Percentiles rank a stretch among this genome's conserved stretches.
Conservation (phyloP, 1,140 invertebrate species). For the Zophobas atratus region DNA sequence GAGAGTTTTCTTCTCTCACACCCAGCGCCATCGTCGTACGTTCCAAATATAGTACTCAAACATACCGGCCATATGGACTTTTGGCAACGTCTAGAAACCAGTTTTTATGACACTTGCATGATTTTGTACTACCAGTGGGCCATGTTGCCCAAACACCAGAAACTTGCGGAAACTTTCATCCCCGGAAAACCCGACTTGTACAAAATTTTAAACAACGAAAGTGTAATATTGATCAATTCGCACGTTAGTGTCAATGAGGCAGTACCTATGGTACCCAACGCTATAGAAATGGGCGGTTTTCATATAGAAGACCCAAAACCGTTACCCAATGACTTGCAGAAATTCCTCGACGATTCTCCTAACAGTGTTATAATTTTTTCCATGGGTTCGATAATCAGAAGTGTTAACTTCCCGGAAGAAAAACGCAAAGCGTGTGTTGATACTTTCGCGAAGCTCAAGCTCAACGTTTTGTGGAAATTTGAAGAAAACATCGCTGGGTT, state of each 20-base stretch:
- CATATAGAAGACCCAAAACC: constrained; percentile 49
- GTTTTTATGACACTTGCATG: constrained; percentile 20
- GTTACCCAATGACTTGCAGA: constrained; percentile 59
- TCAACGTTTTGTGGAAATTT: constrained; percentile 74
- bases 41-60: constrained; percentile 60
- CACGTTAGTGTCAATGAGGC: constrained; percentile 50
- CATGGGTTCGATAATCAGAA: constrained; percentile 70
- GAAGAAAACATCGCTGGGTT: constrained; percentile 68
- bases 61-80: constrained; percentile 54
- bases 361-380: constrained; percentile 71
- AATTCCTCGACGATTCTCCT: constrained; percentile 69
- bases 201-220: constrained; percentile 55
- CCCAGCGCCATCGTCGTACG: constrained; percentile 64
- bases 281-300: constrained; percentile 55
- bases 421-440: constrained; percentile 67
- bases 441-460: constrained; percentile 70
- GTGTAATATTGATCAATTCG: constrained; percentile 54
- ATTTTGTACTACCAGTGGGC: constrained; percentile 25
- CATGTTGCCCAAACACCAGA: constrained; percentile 24
- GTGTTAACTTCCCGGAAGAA: constrained; percentile 66
- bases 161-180: constrained; percentile 52
- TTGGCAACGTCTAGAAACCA: constrained; percentile 52
- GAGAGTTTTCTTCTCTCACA: constrained; percentile 62
- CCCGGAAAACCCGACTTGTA: constrained; percentile 51
- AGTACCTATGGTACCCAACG: constrained; percentile 32